These are phyloP conservation scores for Microctenopoma lineatum DNA, from an alignment of 2,797 vertebrate genomes.

Conservation along the genomic window DNA sequence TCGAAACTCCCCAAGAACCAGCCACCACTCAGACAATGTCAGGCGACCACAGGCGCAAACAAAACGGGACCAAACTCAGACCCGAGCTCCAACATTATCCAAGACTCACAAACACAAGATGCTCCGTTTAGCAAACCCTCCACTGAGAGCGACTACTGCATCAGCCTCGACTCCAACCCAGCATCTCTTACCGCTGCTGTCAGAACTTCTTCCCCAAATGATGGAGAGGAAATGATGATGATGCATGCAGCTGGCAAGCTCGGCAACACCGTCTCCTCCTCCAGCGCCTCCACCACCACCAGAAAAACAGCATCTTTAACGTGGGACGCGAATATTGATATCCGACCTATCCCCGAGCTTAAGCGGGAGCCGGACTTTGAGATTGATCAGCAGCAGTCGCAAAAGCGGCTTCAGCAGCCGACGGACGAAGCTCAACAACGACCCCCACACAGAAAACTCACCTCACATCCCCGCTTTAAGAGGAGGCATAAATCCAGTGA, in stretches of 20 bases:
- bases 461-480: conserved; percentile 96
- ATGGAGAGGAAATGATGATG: conserved; percentile 70
- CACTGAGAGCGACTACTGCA: conserved; percentile 65
- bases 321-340: conserved; percentile 74
- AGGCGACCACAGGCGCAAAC: conserved; percentile 64
- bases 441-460: conserved; percentile 87
- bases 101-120: conserved; percentile 68
- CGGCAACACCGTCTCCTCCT: conserved; percentile 47
- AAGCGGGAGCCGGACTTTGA: conserved; percentile 77
- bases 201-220: conserved; percentile 61
- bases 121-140: conserved; percentile 63
- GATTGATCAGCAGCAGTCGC: conserved; percentile 56
- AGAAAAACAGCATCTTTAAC: conserved; percentile 60
- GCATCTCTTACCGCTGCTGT: conserved; percentile 52
- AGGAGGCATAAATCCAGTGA: conserved; percentile 96
- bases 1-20: conserved; percentile 96
- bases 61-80: conserved; percentile 75
- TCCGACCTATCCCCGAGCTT: conserved; percentile 68
- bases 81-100: conserved; percentile 58
- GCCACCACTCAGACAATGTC: conserved; percentile 85
- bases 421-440: conserved; percentile 79
- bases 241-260: conserved; percentile 51
- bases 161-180: conserved; percentile 66
- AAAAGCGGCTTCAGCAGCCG: conserved; percentile 49
- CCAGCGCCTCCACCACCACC: conserved; percentile 22